Conservation (phyloP, 1,140 invertebrate genomes). For the Brachionus sp. region DNA sequence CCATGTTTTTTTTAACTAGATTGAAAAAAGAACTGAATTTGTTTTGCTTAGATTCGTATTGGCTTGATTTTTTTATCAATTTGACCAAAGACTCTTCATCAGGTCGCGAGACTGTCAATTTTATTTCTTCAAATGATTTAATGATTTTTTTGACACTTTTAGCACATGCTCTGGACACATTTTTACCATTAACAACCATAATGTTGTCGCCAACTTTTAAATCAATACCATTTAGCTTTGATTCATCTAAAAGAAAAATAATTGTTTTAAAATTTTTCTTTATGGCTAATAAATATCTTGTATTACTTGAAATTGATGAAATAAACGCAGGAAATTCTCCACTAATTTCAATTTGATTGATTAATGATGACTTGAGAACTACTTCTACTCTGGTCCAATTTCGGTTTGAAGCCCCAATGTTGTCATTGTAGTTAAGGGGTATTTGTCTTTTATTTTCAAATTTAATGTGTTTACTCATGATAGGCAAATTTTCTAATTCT, state of each 20-base stretch:
- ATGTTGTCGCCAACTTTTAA: slow-evolving; percentile 30
- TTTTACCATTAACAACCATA: slow-evolving; percentile 18
- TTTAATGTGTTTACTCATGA: slow-evolving; percentile 16
- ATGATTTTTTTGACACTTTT: slow-evolving; percentile 36
- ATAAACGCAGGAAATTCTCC: slow-evolving; percentile 17
- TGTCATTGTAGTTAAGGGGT: slow-evolving; percentile 10
- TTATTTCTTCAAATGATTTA: neutral
- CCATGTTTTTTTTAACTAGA: slow-evolving; percentile 10
- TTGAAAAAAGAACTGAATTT: neutral
- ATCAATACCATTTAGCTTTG: neutral
- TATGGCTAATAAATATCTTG: too few relatives aligned
- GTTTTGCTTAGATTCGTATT: neutral
- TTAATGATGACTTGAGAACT: neutral
- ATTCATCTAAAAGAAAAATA: neutral
- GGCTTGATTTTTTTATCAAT: neutral
- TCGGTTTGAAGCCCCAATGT: neutral
- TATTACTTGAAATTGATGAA: slow-evolving; percentile 2
- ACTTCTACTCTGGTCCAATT: slow-evolving; percentile 6
- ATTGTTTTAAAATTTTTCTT: neutral
- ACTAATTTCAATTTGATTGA: neutral
- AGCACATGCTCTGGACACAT: slow-evolving; percentile 26
- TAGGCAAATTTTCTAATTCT: neutral
- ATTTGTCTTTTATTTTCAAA: slow-evolving; percentile 11
- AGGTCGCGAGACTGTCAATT: neutral
- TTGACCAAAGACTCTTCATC: neutral